These are phyloP conservation scores for Apeira syringaria DNA, from an alignment of 2,888 invertebrate genomes.

Conservation along the genomic window DNA sequence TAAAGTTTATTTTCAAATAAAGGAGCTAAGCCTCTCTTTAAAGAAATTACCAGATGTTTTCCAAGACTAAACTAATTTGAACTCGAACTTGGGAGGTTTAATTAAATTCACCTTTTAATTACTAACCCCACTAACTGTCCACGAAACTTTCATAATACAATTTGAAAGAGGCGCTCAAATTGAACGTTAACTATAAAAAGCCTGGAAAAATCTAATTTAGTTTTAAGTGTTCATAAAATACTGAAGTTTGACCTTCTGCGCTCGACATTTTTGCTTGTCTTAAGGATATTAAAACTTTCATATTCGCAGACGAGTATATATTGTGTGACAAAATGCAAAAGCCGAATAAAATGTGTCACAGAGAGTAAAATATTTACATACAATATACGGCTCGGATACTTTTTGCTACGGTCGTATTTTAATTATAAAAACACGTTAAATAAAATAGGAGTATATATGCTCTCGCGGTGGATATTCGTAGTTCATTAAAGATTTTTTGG, in stretches of 20 bases:
- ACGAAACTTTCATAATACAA: constrained; percentile 23
- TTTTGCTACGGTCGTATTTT: constrained; percentile 30
- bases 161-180: constrained; percentile 21
- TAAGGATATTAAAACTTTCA: constrained; percentile 67
- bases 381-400: constrained; percentile 15
- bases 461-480: constrained; percentile 25
- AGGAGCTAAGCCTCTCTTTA: constrained; percentile 14
- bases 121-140: constrained; percentile 28
- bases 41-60: constrained; percentile 24
- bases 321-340: constrained; percentile 42
- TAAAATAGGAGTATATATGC: too few species aligned
- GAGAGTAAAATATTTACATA: constrained; percentile 26
- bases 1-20: not conserved
- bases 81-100: constrained; percentile 15
- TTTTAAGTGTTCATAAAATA: constrained; percentile 71
- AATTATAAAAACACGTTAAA: constrained; percentile 33
- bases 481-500: constrained; percentile 44
- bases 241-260: constrained; percentile 56
- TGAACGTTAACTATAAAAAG: constrained; percentile 28
- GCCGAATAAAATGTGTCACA: constrained; percentile 34
- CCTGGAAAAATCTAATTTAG: constrained; percentile 62
- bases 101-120: constrained; percentile 29
- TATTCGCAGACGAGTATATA: constrained; percentile 38
- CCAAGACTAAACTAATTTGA: constrained; percentile 27
- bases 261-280: constrained; percentile 57